phyloP scores from a whole-genome alignment of 2,797 vertebrate species.

The Echeneis naucrates region DNA sequence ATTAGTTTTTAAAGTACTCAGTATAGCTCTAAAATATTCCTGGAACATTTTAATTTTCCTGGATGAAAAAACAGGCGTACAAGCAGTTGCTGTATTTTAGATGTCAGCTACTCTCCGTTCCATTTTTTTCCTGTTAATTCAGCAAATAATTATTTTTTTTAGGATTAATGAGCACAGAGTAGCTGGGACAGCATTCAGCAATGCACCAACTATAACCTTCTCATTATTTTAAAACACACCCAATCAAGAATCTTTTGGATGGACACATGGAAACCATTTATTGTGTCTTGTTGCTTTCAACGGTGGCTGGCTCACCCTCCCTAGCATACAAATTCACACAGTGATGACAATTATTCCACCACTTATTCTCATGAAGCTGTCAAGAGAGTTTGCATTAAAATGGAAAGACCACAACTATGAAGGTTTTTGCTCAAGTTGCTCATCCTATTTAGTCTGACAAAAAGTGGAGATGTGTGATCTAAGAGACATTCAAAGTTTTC shows the following conservation, averaged over 20 bases:
- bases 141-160: no score
- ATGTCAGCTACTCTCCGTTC: neutral
- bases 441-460: neutral
- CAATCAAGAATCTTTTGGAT: neutral
- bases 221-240: slow-evolving; percentile 35
- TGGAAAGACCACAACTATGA: neutral
- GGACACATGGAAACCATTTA: neutral
- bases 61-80: neutral
- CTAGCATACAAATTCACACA: slow-evolving; percentile 6
- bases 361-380: slow-evolving; percentile 29
- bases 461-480: neutral
- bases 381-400: neutral
- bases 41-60: neutral
- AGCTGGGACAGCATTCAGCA: slow-evolving; percentile 19
- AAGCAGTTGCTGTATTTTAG: neutral
- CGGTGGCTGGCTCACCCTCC: neutral
- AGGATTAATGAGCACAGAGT: slow-evolving; percentile 33
- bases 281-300: neutral
- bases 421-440: neutral
- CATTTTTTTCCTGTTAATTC: neutral
- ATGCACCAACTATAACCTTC: slow-evolving; percentile 10
- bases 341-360: slow-evolving; percentile 7
- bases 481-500: neutral
- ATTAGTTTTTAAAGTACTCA: neutral
- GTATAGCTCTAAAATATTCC: neutral